Base-by-base conservation (phyloP, 2,888 invertebrate genomes). In the Sminthurinus aureus region DNA sequence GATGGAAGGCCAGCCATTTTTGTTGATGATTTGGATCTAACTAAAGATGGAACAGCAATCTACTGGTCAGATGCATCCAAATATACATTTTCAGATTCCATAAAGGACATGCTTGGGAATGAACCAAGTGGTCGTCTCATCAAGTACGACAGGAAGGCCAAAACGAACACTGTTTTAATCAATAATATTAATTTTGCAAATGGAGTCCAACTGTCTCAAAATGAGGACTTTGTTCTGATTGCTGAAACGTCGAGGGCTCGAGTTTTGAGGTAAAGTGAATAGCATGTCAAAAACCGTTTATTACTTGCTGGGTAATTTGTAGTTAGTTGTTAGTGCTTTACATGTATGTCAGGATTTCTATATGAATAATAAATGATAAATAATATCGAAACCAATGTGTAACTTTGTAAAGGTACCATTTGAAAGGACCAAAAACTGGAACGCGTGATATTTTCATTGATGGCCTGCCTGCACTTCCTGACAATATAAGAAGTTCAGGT, bases 31-130 rank as follows among this genome's bases (percentile, higher is more conserved):
- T 89, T 98, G 71, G 94, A 94, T 81, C 91, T 98, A 64, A 93
- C 93, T 78, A 93, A 93, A 79, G 94, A 95, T 90, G 97, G 97
- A 0, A 95, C 95, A 88, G 95, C 95, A 88, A 92, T 98, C 38
- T 98, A 95, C 90, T 96, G 97, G 94, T 94, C 96, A 0, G 96
- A 97, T 89, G 96, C 97, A 0, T 93, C 93, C 76, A 93, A 93
- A 18, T 9, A 9, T 24, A 4, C 26, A 4, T n/a, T n/a, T 24
- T n/a, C 13, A 82, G 6, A 24, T 13, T 24, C 0, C 8, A n/a
- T n/a, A n/a, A n/a, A n/a, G n/a, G n/a, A 9, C 58, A 58, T 58
- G 9, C 11, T 12, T 12, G 58, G 0, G 13, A 69, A 20, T 18
- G 22, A 22, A 11, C 84, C 85, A 9, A 78, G 75, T 20, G 87